A percentile compares a stretch with the other conserved stretches of the same genome.
Conservation (phyloP, 1,140 invertebrate species). For the Saxidomus purpurata region DNA sequence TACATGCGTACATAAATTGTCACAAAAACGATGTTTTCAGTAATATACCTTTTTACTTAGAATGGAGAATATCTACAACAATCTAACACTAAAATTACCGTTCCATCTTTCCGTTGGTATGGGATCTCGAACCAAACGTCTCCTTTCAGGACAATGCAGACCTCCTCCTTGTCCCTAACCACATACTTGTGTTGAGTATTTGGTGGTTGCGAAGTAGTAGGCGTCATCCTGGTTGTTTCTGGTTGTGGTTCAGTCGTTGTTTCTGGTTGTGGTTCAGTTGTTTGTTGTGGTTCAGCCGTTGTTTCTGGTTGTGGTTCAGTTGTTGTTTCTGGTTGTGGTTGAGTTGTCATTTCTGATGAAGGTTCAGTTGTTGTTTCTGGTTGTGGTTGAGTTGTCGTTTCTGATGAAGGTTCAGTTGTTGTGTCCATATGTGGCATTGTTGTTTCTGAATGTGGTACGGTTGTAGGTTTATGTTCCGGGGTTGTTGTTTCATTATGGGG, state of each 20-base stretch:
- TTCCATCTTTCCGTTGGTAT: background rate
- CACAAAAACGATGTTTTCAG: too few species aligned
- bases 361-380: conserved; percentile 1
- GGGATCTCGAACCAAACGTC: background rate
- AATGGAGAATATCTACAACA: too few species aligned
- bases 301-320: background rate
- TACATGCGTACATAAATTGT: too few species aligned
- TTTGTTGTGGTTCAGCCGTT: background rate
- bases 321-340: background rate
- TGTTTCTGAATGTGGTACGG: background rate
- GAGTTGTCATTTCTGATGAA: background rate
- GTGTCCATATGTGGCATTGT: background rate
- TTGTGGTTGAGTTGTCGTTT: background rate
- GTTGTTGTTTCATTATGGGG: background rate
- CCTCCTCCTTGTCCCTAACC: background rate
- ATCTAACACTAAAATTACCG: too few species aligned
- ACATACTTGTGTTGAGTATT: background rate
- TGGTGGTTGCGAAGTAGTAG: background rate
- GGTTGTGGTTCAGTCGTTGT: background rate
- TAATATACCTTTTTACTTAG: too few species aligned
- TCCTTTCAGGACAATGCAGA: conserved; percentile 5
- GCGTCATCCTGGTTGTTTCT: background rate
- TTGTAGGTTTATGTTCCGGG: background rate
- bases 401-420: background rate
- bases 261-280: background rate